Conservation (phyloP, 2,888 invertebrate genomes). For the Pycnomerus fuliginosus region DNA sequence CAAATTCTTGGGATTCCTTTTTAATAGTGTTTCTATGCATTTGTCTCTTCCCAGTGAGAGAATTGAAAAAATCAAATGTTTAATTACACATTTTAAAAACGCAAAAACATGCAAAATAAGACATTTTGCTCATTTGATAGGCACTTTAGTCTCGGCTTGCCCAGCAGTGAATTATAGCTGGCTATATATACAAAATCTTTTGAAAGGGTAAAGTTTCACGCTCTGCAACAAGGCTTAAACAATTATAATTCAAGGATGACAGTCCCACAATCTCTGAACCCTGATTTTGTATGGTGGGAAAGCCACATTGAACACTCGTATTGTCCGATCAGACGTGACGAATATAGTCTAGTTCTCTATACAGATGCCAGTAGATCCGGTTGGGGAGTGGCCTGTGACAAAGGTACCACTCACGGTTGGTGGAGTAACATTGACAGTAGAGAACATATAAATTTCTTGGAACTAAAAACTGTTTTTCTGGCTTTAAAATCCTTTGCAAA, state of each 20-base stretch:
- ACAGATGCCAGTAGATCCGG: constrained; percentile 31
- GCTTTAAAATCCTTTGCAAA: constrained; percentile 31
- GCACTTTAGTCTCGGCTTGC: constrained; percentile 31
- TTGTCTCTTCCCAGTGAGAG: too few species aligned
- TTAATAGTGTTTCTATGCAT: too few species aligned
- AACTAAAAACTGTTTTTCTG: constrained; percentile 29
- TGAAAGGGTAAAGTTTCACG: constrained; percentile 35
- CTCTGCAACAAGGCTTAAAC: constrained; percentile 34
- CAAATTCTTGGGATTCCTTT: constrained; percentile 24
- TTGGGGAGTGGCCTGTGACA: constrained; percentile 27
- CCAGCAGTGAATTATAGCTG: too few species aligned
- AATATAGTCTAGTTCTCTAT: constrained; percentile 30
- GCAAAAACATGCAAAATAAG: too few species aligned
- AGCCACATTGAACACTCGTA: constrained; percentile 12
- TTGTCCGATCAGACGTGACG: constrained; percentile 17
- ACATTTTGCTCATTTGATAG: neutral
- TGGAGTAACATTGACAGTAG: constrained; percentile 24
- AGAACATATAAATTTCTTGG: constrained; percentile 29
- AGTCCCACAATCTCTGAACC: constrained; percentile 4
- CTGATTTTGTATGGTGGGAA: constrained; percentile 23
- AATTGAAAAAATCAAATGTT: too few species aligned
- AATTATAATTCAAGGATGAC: neutral
- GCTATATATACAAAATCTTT: constrained; percentile 9
- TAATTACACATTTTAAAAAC: too few species aligned
- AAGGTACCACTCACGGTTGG: constrained; percentile 19